phyloP scores from a whole-genome alignment of 2,113 vertebrate species.

The Alethe diademata region DNA sequence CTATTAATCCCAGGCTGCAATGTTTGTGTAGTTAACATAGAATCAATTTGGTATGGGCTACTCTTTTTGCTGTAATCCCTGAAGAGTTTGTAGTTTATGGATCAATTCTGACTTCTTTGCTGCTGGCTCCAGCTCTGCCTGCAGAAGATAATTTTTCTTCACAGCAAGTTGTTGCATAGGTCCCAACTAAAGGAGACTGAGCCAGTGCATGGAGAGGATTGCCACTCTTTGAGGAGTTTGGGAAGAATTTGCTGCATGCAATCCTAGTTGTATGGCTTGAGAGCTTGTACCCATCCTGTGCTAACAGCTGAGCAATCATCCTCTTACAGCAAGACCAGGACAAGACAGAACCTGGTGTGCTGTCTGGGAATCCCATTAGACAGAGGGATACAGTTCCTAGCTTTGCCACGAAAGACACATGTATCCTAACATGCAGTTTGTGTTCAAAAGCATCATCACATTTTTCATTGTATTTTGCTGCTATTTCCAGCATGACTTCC shows the following conservation, averaged over 20 bases:
- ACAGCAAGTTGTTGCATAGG: not conserved
- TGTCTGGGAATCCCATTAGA: not conserved
- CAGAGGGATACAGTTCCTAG: not conserved
- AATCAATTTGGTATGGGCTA: not conserved
- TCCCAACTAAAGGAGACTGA: not conserved
- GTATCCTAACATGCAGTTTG: not conserved
- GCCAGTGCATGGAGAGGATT: not conserved
- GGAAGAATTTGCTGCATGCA: not conserved
- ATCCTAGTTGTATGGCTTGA: not conserved
- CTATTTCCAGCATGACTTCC: not conserved
- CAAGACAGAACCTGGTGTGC: not conserved
- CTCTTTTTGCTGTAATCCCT: not conserved
- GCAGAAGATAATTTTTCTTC: not conserved
- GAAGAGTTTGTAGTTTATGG: not conserved
- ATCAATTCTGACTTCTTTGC: not conserved
- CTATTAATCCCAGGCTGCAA: not conserved
- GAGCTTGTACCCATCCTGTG: not conserved
- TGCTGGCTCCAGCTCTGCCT: not conserved
- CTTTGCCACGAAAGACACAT: accelerated
- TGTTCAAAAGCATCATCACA: not conserved
- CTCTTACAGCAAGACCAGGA: not conserved
- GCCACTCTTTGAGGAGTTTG: not conserved
- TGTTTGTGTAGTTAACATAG: not conserved
- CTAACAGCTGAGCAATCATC: not conserved
- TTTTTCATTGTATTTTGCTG: not conserved